Evolutionary conservation across 2,113 vertebrate genomes (phyloP).

Genomic region (Toxotes jaculatrix): DNA sequence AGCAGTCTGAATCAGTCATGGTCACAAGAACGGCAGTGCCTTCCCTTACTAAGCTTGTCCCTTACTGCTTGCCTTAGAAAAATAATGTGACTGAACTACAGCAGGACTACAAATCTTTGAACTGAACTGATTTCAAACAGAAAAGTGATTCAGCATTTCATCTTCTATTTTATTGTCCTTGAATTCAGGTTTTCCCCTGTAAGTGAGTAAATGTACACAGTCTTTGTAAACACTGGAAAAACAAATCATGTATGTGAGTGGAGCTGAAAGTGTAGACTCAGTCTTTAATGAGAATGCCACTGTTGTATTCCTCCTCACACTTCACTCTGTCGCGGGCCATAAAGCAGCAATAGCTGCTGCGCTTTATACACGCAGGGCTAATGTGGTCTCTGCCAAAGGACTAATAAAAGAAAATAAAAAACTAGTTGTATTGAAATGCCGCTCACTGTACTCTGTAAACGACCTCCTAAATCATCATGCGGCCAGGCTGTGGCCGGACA

Average conservation of each 20-base stretch:
- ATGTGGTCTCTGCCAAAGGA: slow-evolving; percentile 15
- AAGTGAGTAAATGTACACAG: no score
- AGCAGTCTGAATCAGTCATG: not conserved
- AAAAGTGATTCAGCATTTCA: not conserved
- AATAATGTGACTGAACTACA: not conserved
- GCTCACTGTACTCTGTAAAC: not conserved
- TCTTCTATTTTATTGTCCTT: no score
- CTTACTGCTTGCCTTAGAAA: not conserved
- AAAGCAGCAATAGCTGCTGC: slow-evolving; percentile 14
- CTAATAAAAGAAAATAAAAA: slow-evolving; percentile 27
- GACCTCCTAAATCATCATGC: not conserved
- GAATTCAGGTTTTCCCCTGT: no score
- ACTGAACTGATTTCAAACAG: not conserved
- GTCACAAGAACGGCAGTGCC: not conserved
- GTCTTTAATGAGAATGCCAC: not conserved
- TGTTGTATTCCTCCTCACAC: not conserved
- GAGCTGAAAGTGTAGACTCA: not conserved
- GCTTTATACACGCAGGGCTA: not conserved
- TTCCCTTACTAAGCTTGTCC: not conserved
- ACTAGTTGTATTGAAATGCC: slow-evolving; percentile 3
- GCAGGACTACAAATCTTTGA: not conserved
- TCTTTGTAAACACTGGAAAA: no score
- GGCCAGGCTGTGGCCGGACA: not conserved
- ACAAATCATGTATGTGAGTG: not conserved
- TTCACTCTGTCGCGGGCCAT: not conserved